Conservation (phyloP, 2,797 vertebrate genomes). For the Siniperca scherzeri region DNA sequence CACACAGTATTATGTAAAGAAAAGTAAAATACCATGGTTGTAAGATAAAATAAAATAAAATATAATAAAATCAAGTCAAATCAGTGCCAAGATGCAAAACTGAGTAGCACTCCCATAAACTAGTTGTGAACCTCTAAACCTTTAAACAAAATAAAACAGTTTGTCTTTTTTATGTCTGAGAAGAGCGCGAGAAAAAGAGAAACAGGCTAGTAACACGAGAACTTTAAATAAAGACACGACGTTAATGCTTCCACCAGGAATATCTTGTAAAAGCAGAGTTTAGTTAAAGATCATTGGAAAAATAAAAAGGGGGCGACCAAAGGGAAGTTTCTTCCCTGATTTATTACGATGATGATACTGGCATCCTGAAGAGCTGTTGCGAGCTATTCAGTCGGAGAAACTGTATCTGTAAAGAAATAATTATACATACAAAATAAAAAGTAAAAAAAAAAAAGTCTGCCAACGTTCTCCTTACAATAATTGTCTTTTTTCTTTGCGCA, state of each 20-base stretch:
- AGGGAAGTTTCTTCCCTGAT: not conserved
- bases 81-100: not conserved
- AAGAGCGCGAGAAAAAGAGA: not conserved
- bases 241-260: not conserved
- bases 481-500: not conserved
- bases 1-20: not conserved
- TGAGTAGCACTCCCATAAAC: not conserved
- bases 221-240: not conserved
- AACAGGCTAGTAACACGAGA: not conserved
- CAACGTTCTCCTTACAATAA: not conserved
- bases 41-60: not conserved
- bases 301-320: not conserved
- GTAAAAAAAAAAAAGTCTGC: not conserved
- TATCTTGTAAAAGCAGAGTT: not conserved
- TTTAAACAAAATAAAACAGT: not conserved
- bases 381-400: not conserved
- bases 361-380: not conserved
- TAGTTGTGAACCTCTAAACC: not conserved
- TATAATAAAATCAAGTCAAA: not conserved
- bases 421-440: not conserved
- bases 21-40: not conserved
- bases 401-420: not conserved
- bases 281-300: rapidly evolving
- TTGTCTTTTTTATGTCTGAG: not conserved
- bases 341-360: not conserved